These are phyloP conservation scores for Perizoma flavofasciatum DNA, from an alignment of 2,888 invertebrate genomes.

Conservation along the genomic window DNA sequence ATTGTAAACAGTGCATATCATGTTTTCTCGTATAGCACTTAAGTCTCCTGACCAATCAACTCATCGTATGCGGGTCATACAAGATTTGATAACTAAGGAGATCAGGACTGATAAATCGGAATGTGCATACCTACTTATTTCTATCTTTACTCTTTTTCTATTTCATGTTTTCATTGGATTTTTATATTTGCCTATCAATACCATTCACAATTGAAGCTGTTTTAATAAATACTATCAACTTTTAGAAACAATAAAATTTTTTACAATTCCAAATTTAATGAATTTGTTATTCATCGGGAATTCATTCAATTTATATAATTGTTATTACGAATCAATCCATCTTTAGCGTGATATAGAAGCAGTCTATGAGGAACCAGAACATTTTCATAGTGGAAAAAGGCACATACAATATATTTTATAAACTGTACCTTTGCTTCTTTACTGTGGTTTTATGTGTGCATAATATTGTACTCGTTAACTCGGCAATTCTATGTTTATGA, in stretches of 20 bases:
- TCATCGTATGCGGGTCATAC: constrained; percentile 69
- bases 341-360: constrained; percentile 18
- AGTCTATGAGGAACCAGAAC: not conserved
- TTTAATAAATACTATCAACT: constrained; percentile 51
- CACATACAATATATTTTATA: not conserved
- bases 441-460: too few relatives aligned
- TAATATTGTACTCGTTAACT: constrained; percentile 36
- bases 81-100: constrained; percentile 47
- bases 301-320: constrained; percentile 52
- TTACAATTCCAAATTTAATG: constrained; percentile 59
- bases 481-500: constrained; percentile 46
- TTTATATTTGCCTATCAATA: constrained; percentile 39
- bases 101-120: constrained; percentile 34
- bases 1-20: constrained; percentile 44
- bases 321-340: constrained; percentile 45
- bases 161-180: constrained; percentile 68
- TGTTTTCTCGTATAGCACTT: not conserved
- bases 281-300: constrained; percentile 61
- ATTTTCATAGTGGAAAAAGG: too few relatives aligned
- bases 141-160: constrained; percentile 35
- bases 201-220: constrained; percentile 39
- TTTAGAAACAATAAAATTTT: constrained; percentile 58
- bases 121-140: constrained; percentile 28
- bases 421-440: not conserved
- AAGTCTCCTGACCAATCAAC: constrained; percentile 43